Evolutionary conservation across 2,113 vertebrate species (phyloP), one percentile per base, ranked within the genome.

Genomic region (Noctilio leporinus): DNA sequence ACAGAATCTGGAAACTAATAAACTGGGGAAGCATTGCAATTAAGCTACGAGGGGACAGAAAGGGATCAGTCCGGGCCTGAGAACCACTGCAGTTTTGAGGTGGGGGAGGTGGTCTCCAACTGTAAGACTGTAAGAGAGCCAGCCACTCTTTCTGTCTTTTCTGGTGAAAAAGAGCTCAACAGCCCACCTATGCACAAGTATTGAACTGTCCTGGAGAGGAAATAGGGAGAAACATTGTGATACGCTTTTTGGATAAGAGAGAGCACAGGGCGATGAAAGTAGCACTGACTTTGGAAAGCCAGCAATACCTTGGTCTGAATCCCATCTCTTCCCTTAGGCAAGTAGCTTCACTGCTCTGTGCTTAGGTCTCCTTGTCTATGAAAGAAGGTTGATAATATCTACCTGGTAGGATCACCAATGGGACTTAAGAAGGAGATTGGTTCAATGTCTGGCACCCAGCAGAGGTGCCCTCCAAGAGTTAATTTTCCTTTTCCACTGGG

Each of bases 1-100:
- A 97, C 93, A 76, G 91, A 94, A 84, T 96, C 93, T 98, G 98
- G 98, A 98, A 98, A 98, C 93, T 98, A 98, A 98, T 98, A 98
- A 98, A 98, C 94, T 96, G 94, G 96, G 97, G 97, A 98, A 97
- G 97, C 70, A 98, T 47, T 89, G 97, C 98, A 97, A 97, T 98
- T 97, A 97, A 95, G 76, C 94, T 86, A 89, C 35, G 69, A 97
- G 40, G 89, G 97, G 98, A 96, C 97, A 98, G 98, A 98, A 96
- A 64, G 65, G 30, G 96, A 97, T 86, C 51, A 43, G 80, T 62
- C 81, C 53, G 19, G 3, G 53, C 80, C 47, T 10, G n/a, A 1
- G n/a, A 83, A 35, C 0, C 2, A 59, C 75, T 30, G 45, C 55
- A 9, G 85, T 35, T 80, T 24, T 10, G 16, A 35, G n/a, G 38